Evolutionary conservation across 92 coral and sea anemone genomes (phyloP).

Genomic region (Diadumene lineata): DNA sequence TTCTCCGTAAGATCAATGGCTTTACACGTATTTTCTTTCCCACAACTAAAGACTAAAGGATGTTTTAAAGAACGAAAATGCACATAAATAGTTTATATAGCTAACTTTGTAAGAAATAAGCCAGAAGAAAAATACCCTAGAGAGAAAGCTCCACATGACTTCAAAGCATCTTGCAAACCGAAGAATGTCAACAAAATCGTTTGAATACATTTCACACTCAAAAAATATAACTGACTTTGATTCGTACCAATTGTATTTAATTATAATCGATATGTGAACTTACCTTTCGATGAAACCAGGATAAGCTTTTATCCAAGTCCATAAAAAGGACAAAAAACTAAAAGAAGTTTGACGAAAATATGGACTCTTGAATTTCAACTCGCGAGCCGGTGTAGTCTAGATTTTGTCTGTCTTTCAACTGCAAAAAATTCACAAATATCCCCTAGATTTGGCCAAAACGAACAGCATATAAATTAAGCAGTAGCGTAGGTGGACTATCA

Average conservation of each 20-base stretch:
- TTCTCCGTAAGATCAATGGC: background rate
- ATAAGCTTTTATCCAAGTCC: constrained; percentile 85
- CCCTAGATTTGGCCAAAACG: background rate
- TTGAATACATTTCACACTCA: background rate
- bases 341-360: background rate
- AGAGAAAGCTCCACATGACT: background rate
- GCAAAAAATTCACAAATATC: background rate
- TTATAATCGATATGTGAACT: constrained; percentile 1
- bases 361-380: background rate
- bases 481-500: background rate
- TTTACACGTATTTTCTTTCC: background rate
- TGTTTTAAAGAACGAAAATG: background rate
- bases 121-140: too few relatives aligned
- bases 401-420: background rate
- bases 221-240: background rate
- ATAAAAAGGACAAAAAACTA: constrained; percentile 46
- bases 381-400: background rate
- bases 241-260: background rate
- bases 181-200: constrained; percentile 4
- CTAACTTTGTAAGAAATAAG: background rate
- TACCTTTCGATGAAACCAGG: constrained; percentile 98
- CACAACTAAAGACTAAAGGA: background rate
- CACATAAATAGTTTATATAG: background rate
- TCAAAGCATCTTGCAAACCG: background rate
- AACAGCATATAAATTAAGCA: background rate